Conservation (phyloP, 1,140 invertebrate genomes). For the Anthonomus grandis region DNA sequence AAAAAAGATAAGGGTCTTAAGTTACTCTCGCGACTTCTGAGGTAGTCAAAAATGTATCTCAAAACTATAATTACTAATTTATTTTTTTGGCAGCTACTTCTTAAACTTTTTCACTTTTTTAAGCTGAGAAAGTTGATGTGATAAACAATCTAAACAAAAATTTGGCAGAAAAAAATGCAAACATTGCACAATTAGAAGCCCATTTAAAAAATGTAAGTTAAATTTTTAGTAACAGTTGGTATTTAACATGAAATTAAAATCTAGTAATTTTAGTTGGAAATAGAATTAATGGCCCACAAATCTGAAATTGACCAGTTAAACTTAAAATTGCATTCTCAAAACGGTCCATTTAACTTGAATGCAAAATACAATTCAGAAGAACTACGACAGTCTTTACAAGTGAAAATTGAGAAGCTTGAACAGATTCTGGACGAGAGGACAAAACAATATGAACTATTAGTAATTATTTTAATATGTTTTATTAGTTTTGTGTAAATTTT, state of each 20-base stretch:
- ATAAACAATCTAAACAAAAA: conserved; percentile 27
- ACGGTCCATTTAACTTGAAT: conserved; percentile 31
- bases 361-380: conserved; percentile 35
- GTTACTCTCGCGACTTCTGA: neutral
- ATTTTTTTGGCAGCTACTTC: neutral
- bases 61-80: neutral
- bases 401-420: conserved; percentile 35
- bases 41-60: neutral
- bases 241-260: conserved; percentile 30
- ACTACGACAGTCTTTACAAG: conserved; percentile 31
- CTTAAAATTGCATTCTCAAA: conserved; percentile 33
- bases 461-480: conserved; percentile 7
- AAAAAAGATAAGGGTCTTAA: too few species aligned
- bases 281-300: conserved; percentile 31
- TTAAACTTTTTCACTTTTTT: conserved; percentile 11
- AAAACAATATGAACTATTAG: conserved; percentile 30
- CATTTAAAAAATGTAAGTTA: conserved; percentile 30
- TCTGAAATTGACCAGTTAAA: conserved; percentile 33
- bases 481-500: conserved; percentile 8
- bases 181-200: conserved; percentile 30
- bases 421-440: conserved; percentile 28
- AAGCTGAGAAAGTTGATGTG: conserved; percentile 36
- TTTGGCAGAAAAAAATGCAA: conserved; percentile 19
- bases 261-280: too few species aligned
- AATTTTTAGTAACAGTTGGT: conserved; percentile 2